Base-by-base conservation (phyloP, 2,888 invertebrate genomes). In the Emesis furor region DNA sequence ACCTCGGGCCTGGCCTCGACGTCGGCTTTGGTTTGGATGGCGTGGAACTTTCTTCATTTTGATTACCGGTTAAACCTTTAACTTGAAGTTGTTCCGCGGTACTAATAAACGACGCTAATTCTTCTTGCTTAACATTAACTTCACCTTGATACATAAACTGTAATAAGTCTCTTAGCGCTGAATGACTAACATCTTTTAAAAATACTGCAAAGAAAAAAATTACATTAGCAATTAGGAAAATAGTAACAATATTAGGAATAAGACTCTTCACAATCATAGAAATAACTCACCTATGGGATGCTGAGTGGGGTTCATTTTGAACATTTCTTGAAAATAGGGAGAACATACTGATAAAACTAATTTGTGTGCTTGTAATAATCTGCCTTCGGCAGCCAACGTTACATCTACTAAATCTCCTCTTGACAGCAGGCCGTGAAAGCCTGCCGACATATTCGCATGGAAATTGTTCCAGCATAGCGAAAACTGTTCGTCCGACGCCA, bases 391-490 rank as follows among this genome's bases (percentile, higher is more conserved):
- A 91, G 98, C 98, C 92, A 98, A 94, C 51, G 98, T 98, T 81
- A 98, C 98, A 90, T 98, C 98, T 89, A 98, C 98, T 91, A 98
- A 94, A 93, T 98, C 98, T 87, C 98, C 98, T 93, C 98, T 97
- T 92, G 98, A 97, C 94, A 98, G 95, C 93, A 98, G 97, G 94
- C 98, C 98, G 91, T 98, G 98, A 93, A 98, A 98, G 91, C 98
- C 98, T 94, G 98, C 97, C 86, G 98, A 97, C 96, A 98, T 97
- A 92, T 98, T 98, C 88, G 97, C 97, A 95, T 98, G 98, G 96
- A 98, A 98, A 96, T 98, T 98, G 96, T 98, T 98, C 98, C 98
- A 98, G 96, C 98, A 98, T 95, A 98, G 95, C 94, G 98, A 98
- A 96, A 98, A 98, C 94, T 98, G 98, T 96, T 98, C 98, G 97